Conservation (phyloP, 2,113 vertebrate genomes). For the Ranitomeya variabilis region DNA sequence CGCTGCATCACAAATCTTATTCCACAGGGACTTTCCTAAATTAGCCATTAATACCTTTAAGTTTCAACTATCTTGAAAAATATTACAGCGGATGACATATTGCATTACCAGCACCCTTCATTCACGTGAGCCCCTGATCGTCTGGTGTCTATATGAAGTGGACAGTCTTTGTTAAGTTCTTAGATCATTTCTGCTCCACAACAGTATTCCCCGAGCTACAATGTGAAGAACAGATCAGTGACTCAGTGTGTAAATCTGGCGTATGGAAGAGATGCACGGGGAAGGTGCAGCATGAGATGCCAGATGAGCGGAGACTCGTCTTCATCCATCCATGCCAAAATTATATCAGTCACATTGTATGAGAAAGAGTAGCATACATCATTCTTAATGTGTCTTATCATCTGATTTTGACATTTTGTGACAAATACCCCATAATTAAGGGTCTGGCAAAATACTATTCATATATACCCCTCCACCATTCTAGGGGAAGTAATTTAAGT, state of each 20-base stretch:
- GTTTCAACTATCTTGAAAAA: neutral
- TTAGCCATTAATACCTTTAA: neutral
- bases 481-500: too few species aligned
- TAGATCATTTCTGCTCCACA: constrained; percentile 71
- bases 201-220: constrained; percentile 70
- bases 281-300: constrained; percentile 72
- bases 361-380: too few species aligned
- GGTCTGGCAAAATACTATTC: too few species aligned
- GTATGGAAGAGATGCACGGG: constrained; percentile 71
- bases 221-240: constrained; percentile 69
- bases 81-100: neutral
- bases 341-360: too few species aligned
- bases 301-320: constrained; percentile 66
- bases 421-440: too few species aligned
- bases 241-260: constrained; percentile 72
- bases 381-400: too few species aligned
- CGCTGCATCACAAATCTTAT: too few species aligned
- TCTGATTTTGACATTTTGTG: too few species aligned
- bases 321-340: too few species aligned
- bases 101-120: constrained; percentile 15
- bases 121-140: constrained; percentile 7
- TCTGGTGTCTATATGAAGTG: constrained; percentile 45
- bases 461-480: too few species aligned
- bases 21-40: too few species aligned
- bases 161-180: constrained; percentile 65